Evolutionary conservation across 2,888 invertebrate species (phyloP).

Genomic region (Polyploca ridens): DNA sequence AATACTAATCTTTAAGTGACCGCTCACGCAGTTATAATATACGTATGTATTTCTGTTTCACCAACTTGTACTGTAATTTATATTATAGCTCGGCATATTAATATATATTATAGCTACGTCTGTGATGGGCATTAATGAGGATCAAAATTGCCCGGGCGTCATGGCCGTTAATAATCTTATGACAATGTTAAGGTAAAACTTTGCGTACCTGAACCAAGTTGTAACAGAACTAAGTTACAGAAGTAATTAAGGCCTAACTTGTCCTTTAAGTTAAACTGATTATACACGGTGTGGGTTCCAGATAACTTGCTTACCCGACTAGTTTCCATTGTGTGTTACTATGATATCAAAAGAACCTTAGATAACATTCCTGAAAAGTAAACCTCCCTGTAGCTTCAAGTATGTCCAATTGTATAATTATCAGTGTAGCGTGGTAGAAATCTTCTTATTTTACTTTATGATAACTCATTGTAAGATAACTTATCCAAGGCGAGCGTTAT

Average conservation of each 20-base stretch:
- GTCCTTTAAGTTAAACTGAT: slow-evolving; percentile 11
- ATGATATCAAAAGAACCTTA: not conserved
- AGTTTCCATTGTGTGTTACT: not conserved
- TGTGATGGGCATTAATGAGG: too few species aligned
- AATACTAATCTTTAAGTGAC: too few species aligned
- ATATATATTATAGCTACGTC: too few species aligned
- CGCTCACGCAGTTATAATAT: too few species aligned
- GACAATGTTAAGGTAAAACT: slow-evolving; percentile 5
- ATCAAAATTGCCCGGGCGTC: not conserved
- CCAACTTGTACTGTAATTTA: too few species aligned
- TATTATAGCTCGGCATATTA: too few species aligned
- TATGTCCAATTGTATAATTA: not conserved
- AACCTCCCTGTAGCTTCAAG: not conserved
- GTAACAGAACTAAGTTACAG: slow-evolving; percentile 11
- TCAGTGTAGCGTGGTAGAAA: not conserved
- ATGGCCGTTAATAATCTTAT: not conserved
- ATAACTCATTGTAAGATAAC: slow-evolving; percentile 6
- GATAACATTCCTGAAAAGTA: not conserved
- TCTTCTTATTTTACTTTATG: slow-evolving; percentile 1
- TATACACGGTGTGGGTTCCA: not conserved
- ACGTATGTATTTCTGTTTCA: too few species aligned
- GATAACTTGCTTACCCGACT: slow-evolving; percentile 2
- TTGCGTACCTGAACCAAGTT: slow-evolving; percentile 2
- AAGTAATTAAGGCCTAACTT: slow-evolving; percentile 13
- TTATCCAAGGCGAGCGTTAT: slow-evolving; percentile 1